These are phyloP conservation scores for Miltochrista miniata DNA, from an alignment of 2,888 invertebrate genomes.

Conservation along the genomic window DNA sequence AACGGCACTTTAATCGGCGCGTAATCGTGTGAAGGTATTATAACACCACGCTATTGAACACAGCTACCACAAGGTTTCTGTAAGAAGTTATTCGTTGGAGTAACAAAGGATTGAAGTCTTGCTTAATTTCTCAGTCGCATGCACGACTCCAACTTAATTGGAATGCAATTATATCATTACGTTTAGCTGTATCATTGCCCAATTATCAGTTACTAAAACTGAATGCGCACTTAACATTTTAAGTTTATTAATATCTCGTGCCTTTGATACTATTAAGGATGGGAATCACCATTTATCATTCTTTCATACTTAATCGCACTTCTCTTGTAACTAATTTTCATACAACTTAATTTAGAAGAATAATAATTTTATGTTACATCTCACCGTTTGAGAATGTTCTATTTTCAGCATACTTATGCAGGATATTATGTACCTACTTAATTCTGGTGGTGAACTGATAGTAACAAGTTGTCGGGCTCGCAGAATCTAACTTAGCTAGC, in stretches of 20 bases:
- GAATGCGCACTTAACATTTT: not conserved
- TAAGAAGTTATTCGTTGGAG: conserved; percentile 68
- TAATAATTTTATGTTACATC: too few species aligned
- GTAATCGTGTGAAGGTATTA: conserved; percentile 75
- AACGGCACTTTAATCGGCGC: conserved; percentile 56
- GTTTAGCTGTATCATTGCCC: conserved; percentile 50
- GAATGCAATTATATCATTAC: conserved; percentile 65
- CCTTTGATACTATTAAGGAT: not conserved
- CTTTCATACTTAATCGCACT: not conserved
- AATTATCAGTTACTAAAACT: conserved; percentile 38
- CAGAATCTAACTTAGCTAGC: too few species aligned
- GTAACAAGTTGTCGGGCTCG: too few species aligned
- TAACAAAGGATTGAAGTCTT: conserved; percentile 77
- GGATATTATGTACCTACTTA: too few species aligned
- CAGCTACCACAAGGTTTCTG: conserved; percentile 72
- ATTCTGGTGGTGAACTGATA: too few species aligned
- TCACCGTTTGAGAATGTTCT: too few species aligned
- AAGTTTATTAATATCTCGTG: not conserved
- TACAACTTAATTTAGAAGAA: too few species aligned
- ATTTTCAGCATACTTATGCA: too few species aligned
- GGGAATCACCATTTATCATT: not conserved
- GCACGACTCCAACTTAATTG: conserved; percentile 66
- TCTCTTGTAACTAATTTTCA: not conserved
- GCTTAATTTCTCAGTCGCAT: conserved; percentile 78
- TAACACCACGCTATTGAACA: conserved; percentile 65